Evolutionary conservation across 2,888 invertebrate species (phyloP), one percentile per base, ranked within the genome.

Genomic region (Proisotoma minuta): DNA sequence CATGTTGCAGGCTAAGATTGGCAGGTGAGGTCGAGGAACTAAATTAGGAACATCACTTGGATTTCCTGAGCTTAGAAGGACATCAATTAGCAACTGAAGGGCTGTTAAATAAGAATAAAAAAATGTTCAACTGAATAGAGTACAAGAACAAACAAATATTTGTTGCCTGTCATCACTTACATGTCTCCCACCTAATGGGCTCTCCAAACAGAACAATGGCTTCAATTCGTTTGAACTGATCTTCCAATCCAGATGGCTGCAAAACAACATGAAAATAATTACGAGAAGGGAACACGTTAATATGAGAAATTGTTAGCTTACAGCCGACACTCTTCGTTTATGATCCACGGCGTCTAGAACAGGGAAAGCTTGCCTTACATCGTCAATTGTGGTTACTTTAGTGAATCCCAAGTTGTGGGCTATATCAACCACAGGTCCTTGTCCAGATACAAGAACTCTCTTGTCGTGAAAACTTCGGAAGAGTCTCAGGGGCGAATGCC

Each of bases 1-100:
- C 81, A 84, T 83, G 73, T 85, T 86, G 74, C 85, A 85, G 0
- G 84, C 85, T 61, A 86, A 76, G n/a, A 86, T 76, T 29, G 85
- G 85, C 68, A 86, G 79, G 76, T 86, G 85, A 2, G 84, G 84
- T 75, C 84, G 80, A 23, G 82, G 81, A 66, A 82, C 71, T 12
- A 71, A 66, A 2, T 60, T 57, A 0, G 78, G 78, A 15, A 77
- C 72, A 24, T 75, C 73, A 40, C 76, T 76, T 1, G 84, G 84
- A 72, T 79, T 76, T 2, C 85, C 85, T 73, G 83, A 79, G 1
- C 84, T 83, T 76, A 85, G 76, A 26, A 86, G 75, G 39, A 84
- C 79, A 75, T 86, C 86, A 23, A 84, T 77, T 65, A 86, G 78
- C 22, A 85, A 75, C 76, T 86, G 85, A 28, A 81, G 78, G n/a